These are phyloP conservation scores for Gymnogyps californianus DNA, from an alignment of 2,113 vertebrate genomes.

Conservation along the genomic window DNA sequence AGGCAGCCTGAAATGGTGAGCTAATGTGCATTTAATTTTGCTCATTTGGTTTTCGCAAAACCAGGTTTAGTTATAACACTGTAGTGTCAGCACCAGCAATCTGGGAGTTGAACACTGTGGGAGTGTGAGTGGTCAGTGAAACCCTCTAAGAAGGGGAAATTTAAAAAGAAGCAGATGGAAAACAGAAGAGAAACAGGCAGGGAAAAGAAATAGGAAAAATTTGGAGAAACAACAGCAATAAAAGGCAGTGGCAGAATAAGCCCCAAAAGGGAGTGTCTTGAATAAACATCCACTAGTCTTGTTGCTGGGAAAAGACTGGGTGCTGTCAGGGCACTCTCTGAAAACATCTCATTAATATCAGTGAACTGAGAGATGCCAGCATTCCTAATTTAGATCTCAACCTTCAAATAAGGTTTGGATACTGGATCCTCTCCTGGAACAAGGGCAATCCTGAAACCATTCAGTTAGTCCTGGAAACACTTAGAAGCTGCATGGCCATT, in stretches of 20 bases:
- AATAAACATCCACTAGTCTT: not conserved
- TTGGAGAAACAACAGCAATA: not conserved
- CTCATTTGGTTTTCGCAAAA: not conserved
- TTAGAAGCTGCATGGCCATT: not conserved
- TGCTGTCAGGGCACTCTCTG: not conserved
- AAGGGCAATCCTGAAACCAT: not conserved
- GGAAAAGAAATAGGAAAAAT: not conserved
- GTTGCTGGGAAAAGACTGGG: not conserved
- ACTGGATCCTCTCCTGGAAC: not conserved
- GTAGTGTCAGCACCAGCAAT: not conserved
- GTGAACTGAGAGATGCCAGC: not conserved
- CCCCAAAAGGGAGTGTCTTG: not conserved
- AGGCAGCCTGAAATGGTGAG: not conserved
- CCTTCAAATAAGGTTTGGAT: not conserved
- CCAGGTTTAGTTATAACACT: not conserved
- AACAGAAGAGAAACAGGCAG: not conserved
- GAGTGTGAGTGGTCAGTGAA: not conserved
- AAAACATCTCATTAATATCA: not conserved
- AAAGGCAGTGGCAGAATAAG: not conserved
- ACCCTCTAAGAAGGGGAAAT: not conserved
- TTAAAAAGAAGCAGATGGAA: not conserved
- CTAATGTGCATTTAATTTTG: not conserved
- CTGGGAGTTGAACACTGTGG: not conserved
- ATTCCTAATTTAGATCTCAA: not conserved
- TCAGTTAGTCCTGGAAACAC: not conserved